Percentiles rank a stretch among this genome's conserved stretches.
Evolutionary conservation across 2,797 vertebrate genomes (phyloP).

Genomic region (Mus minutoides): DNA sequence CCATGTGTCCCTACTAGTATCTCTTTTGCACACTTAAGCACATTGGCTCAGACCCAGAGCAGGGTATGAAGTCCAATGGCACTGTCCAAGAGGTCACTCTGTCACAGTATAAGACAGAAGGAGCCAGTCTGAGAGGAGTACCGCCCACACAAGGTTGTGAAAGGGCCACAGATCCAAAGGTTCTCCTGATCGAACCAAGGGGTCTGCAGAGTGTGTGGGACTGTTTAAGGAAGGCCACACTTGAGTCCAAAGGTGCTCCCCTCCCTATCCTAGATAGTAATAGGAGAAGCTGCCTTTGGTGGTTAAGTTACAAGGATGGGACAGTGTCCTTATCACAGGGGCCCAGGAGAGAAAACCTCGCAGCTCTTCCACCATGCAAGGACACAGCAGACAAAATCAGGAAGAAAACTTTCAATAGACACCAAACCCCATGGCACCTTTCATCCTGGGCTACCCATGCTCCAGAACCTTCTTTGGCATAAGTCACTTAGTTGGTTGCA

Average conservation of each 20-base stretch:
- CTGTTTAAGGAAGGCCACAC: not conserved
- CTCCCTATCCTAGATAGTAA: not conserved
- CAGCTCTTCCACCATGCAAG: too few species aligned
- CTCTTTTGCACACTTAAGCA: too few species aligned
- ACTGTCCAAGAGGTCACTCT: not conserved
- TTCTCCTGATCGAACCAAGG: not conserved
- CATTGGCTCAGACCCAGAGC: not conserved
- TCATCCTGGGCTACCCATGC: not conserved
- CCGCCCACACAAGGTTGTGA: not conserved
- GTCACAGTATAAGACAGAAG: not conserved
- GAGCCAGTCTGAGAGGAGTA: not conserved
- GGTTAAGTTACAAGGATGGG: not conserved
- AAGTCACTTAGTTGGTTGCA: not conserved
- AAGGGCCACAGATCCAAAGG: not conserved
- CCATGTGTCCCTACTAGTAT: fast-evolving
- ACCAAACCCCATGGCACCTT: not conserved
- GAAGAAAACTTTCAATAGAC: not conserved
- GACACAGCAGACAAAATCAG: not conserved
- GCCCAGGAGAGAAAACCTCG: not conserved
- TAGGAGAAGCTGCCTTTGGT: not conserved
- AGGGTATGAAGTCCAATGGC: not conserved
- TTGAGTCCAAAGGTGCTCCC: too few species aligned
- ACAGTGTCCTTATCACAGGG: not conserved
- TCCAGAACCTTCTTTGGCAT: not conserved
- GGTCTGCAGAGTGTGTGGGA: not conserved